These are phyloP conservation scores for Didymodactylos carnosus DNA, from an alignment of 2,888 invertebrate species.

Conservation along the genomic window DNA sequence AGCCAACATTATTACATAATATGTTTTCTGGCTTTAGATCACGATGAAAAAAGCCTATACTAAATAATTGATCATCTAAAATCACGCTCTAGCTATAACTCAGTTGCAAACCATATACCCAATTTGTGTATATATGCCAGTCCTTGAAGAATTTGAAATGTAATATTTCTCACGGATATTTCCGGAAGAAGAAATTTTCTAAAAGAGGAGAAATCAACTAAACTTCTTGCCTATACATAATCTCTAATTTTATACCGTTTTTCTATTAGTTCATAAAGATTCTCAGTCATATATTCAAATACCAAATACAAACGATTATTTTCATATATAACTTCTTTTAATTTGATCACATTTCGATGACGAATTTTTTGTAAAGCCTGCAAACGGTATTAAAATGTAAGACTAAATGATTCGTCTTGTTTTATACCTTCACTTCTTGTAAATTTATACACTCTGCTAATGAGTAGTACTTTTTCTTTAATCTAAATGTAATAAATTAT, in stretches of 20 bases:
- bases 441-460: conserved; percentile 99
- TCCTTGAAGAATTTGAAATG: conserved; percentile 75
- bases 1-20: conserved; percentile 79
- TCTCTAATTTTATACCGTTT: conserved; percentile 46
- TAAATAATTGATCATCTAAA: too few species aligned
- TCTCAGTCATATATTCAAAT: conserved; percentile 98
- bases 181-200: conserved; percentile 65
- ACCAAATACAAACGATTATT: conserved; percentile 95
- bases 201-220: conserved; percentile 18
- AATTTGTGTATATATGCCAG: conserved; percentile 97
- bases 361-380: conserved; percentile 86
- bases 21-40: conserved; percentile 97
- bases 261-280: conserved; percentile 90
- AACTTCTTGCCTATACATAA: conserved; percentile 4
- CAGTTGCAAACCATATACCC: conserved; percentile 39
- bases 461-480: conserved; percentile 97
- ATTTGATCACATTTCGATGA: conserved; percentile 88
- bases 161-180: conserved; percentile 70
- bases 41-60: conserved; percentile 66
- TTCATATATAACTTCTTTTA: conserved; percentile 92
- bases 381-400: conserved; percentile 21
- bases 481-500: conserved; percentile 38
- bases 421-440: conserved; percentile 74
- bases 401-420: background rate
- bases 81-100: too few species aligned